Base-by-base conservation (phyloP, 2,113 vertebrate genomes). In the Hepsetus odoe region DNA sequence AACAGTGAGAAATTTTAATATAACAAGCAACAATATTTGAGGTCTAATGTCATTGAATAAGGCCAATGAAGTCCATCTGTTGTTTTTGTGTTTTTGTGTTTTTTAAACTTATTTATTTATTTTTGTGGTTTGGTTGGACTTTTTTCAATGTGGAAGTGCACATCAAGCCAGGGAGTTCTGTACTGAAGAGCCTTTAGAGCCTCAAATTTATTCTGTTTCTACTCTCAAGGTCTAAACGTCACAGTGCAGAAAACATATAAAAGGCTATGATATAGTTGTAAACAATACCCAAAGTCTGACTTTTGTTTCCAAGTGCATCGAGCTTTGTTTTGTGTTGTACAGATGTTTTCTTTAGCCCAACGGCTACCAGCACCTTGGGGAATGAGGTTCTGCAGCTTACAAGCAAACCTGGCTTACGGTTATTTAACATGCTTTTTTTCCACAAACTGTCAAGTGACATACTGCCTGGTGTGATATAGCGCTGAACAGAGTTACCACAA, bases 401-500 rank as follows among this genome's bases (percentile, higher is more conserved):
- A 9, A 22, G 20, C 51, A 53, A n/a, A 53, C 42, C 1, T 12
- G 42, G 28, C 20, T 46, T 51, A 59, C 7, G n/a, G 24, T 10
- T 8, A 49, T 28, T 64, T 33, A 74, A 61, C 46, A 42, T 46
- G 42, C 51, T 11, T 74, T 74, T 73, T 44, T 62, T 62, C 61
- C 28, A 0, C 2, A 10, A 49, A 42, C 20, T 65, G 58, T 64
- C 33, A 20, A 74, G 30, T 14, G 64, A 13, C 7, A 10, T 64
- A 59, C 46, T 46, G 80, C 22, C 28, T 64, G 32, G 7, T 10
- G 18, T 72, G 74, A 81, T 72, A 9, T 77, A 65, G 74, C 58
- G 58, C 38, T 26, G 68, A 82, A 44, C 59, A 82, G 38, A 33
- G 68, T 32, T 55, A 26, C 32, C 56, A 44, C 59, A 72, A 82